phyloP scores from a whole-genome alignment of 2,888 invertebrate species.

The Auanema sp. region DNA sequence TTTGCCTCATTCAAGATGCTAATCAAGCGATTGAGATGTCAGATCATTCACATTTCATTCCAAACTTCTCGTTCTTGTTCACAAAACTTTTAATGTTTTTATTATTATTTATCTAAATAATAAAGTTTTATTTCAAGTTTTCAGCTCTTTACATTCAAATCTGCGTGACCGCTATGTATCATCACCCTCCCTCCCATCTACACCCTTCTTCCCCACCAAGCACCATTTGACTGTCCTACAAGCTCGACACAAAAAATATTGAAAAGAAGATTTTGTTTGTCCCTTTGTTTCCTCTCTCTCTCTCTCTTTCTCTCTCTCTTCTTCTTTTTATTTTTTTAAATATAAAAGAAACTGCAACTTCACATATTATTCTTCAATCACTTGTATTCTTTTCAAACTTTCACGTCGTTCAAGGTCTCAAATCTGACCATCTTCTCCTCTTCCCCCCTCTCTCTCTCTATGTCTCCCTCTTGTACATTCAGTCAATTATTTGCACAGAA shows the following conservation, averaged over 20 bases:
- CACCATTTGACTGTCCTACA: background rate
- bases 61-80: too few relatives aligned
- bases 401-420: background rate
- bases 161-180: background rate
- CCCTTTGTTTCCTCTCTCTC: background rate
- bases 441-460: constrained; percentile 11
- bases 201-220: background rate
- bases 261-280: background rate
- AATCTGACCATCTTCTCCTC: constrained; percentile 12
- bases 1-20: too few relatives aligned
- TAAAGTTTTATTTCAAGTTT: too few relatives aligned
- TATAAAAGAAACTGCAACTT: background rate
- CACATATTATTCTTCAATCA: constrained; percentile 6
- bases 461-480: background rate
- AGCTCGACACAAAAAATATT: background rate
- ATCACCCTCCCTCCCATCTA: too few relatives aligned
- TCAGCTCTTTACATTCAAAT: too few relatives aligned
- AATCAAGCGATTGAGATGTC: too few relatives aligned
- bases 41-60: too few relatives aligned
- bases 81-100: too few relatives aligned
- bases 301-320: background rate
- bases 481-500: background rate
- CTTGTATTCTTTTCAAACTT: background rate
- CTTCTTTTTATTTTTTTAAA: constrained; percentile 1
- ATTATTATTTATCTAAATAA: too few relatives aligned